Conservation (phyloP, 2,113 vertebrate species). For the Conger conger region DNA sequence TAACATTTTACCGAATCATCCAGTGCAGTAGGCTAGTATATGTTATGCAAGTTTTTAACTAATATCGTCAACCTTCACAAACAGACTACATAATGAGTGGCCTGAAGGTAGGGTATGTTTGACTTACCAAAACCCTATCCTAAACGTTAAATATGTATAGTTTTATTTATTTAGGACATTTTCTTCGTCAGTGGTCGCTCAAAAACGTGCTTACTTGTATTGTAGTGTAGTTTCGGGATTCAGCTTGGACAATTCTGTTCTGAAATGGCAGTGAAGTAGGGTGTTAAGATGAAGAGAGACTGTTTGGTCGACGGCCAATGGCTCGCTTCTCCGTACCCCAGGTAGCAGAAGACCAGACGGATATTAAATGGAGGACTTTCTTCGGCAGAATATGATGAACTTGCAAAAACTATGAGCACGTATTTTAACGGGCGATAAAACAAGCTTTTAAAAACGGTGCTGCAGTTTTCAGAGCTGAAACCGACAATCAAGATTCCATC, state of each 20-base stretch:
- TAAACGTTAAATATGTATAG: no score
- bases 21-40: no score
- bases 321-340: not conserved
- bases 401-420: not conserved
- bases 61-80: no score
- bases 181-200: not conserved
- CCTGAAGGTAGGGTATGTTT: no score
- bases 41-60: no score
- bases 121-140: no score
- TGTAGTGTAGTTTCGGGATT: not conserved
- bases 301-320: constrained; percentile 6
- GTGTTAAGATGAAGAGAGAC: not conserved
- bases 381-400: not conserved
- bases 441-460: not conserved
- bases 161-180: not conserved
- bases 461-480: not conserved
- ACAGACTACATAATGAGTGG: no score
- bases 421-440: not conserved
- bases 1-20: no score
- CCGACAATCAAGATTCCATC: not conserved
- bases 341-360: not conserved
- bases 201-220: not conserved
- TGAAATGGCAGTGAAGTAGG: not conserved
- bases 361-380: not conserved
- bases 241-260: not conserved